Percentiles rank a stretch among this genome's conserved stretches.
Conservation (phyloP, 2,888 invertebrate species). For the Stramonita haemastoma region DNA sequence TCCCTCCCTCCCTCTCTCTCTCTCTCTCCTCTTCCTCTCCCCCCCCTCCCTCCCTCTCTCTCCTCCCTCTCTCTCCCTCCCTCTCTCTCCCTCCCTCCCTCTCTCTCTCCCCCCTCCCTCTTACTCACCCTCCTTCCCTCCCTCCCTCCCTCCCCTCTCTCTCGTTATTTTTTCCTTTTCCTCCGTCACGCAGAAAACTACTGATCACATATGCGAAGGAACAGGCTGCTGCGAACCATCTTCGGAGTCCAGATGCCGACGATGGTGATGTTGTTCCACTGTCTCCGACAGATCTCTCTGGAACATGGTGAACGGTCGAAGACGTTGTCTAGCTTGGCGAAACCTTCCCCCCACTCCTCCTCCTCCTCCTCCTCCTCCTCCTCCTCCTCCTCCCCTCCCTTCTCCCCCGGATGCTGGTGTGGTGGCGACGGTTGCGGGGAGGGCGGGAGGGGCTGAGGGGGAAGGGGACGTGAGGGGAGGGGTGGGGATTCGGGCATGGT, state of each 20-base stretch:
- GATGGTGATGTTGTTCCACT: constrained; percentile 37
- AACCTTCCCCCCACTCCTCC: neutral
- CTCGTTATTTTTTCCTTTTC: neutral
- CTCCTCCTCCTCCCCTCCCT: neutral
- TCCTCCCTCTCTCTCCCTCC: neutral
- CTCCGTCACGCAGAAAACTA: neutral
- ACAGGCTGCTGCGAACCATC: neutral
- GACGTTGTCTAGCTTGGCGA: neutral
- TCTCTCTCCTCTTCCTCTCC: too few relatives aligned
- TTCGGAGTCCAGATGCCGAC: constrained; percentile 1
- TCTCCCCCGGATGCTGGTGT: too few relatives aligned
- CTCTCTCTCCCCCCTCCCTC: neutral
- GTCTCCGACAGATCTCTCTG: constrained; percentile 38
- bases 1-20: neutral
- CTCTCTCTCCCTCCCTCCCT: neutral
- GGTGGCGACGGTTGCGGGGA: neutral
- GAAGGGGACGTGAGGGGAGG: neutral
- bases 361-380: neutral
- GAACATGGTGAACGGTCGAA: constrained; percentile 39
- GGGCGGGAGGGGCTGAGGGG: neutral
- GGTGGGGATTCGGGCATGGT: neutral
- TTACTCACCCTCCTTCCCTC: neutral
- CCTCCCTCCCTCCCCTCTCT: neutral
- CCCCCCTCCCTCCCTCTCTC: neutral
- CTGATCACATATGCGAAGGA: neutral